Percentiles rank a stretch among this genome's conserved stretches.
phyloP scores from a whole-genome alignment of 2,888 invertebrate species.

The Amiota communis region DNA sequence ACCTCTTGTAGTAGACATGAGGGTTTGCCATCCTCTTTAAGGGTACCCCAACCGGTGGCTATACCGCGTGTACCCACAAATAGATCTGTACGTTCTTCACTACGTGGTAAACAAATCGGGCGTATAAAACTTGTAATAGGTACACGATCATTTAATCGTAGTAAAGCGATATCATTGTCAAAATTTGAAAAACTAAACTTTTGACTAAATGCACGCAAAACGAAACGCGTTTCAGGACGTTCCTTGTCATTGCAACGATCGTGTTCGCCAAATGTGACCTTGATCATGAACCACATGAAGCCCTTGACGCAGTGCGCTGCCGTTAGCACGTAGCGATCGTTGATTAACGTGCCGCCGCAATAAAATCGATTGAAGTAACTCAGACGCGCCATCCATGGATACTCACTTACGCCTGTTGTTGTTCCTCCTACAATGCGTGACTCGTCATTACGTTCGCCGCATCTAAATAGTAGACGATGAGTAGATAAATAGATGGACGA shows the following conservation, averaged over 20 bases:
- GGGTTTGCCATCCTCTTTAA: slow-evolving; percentile 88
- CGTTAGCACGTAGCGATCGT: slow-evolving; percentile 89
- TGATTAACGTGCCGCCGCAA: slow-evolving; percentile 90
- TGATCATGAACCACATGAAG: slow-evolving; percentile 95
- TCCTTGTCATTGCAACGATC: slow-evolving; percentile 84
- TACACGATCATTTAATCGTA: slow-evolving; percentile 86
- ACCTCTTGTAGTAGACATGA: slow-evolving; percentile 89
- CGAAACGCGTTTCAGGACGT: slow-evolving; percentile 85
- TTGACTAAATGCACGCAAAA: slow-evolving; percentile 83
- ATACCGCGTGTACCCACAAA: slow-evolving; percentile 83
- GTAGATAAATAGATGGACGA: too few relatives aligned
- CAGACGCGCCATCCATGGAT: slow-evolving; percentile 91
- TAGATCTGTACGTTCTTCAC: slow-evolving; percentile 79
- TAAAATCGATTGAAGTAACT: slow-evolving; percentile 92
- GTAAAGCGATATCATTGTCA: slow-evolving; percentile 89
- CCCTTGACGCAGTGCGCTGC: slow-evolving; percentile 94
- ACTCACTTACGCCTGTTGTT: slow-evolving; percentile 84
- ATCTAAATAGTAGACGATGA: slow-evolving; percentile 71
- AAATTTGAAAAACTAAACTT: slow-evolving; percentile 90
- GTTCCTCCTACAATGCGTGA: slow-evolving; percentile 88
- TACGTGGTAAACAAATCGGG: slow-evolving; percentile 86
- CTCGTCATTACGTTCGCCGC: slow-evolving; percentile 87
- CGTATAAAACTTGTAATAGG: slow-evolving; percentile 85
- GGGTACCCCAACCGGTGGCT: slow-evolving; percentile 91
- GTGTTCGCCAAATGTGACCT: slow-evolving; percentile 90